These are phyloP conservation scores for Pempheris klunzingeri DNA, from an alignment of 2,797 vertebrate genomes.

Conservation along the genomic window DNA sequence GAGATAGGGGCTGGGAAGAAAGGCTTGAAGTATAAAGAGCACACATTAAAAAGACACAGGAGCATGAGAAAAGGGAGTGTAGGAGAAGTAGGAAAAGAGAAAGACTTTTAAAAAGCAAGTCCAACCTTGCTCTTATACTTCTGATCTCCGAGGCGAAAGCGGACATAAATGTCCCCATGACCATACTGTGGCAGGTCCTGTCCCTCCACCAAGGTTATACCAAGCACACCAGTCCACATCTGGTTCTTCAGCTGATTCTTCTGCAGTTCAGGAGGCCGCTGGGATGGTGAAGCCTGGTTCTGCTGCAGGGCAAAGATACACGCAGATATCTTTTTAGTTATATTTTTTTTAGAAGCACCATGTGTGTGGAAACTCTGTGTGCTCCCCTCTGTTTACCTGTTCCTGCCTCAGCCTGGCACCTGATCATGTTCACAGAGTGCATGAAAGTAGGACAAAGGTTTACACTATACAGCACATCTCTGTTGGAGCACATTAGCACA, in stretches of 20 bases:
- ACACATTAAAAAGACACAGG: slow-evolving; percentile 51
- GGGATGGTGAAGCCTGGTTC: slow-evolving; percentile 47
- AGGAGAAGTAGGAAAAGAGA: slow-evolving; percentile 29
- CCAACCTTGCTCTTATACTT: slow-evolving; percentile 96
- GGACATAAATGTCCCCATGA: slow-evolving; percentile 90
- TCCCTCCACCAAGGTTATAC: slow-evolving; percentile 92
- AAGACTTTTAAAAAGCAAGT: slow-evolving; percentile 27
- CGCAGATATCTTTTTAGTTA: slow-evolving; percentile 13
- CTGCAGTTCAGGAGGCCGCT: slow-evolving; percentile 78
- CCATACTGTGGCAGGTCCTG: slow-evolving; percentile 88
- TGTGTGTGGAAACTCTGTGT: slow-evolving; percentile 28
- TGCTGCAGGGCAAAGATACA: slow-evolving; percentile 57
- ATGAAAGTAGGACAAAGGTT: slow-evolving; percentile 80
- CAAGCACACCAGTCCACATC: slow-evolving; percentile 91
- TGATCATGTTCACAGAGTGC: slow-evolving; percentile 70
- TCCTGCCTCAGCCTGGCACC: slow-evolving; percentile 63
- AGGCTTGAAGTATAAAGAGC: slow-evolving; percentile 62
- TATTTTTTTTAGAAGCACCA: not conserved
- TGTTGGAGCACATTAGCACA: slow-evolving; percentile 82
- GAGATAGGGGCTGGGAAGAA: slow-evolving; percentile 65
- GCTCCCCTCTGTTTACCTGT: slow-evolving; percentile 58
- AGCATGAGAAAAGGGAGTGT: slow-evolving; percentile 21
- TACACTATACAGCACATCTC: slow-evolving; percentile 74
- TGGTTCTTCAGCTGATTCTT: slow-evolving; percentile 86
- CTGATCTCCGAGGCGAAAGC: slow-evolving; percentile 93